A percentile compares a stretch with the other conserved stretches of the same genome.
Conservation (phyloP, 1,140 invertebrate genomes). For the Drosophila teissieri region DNA sequence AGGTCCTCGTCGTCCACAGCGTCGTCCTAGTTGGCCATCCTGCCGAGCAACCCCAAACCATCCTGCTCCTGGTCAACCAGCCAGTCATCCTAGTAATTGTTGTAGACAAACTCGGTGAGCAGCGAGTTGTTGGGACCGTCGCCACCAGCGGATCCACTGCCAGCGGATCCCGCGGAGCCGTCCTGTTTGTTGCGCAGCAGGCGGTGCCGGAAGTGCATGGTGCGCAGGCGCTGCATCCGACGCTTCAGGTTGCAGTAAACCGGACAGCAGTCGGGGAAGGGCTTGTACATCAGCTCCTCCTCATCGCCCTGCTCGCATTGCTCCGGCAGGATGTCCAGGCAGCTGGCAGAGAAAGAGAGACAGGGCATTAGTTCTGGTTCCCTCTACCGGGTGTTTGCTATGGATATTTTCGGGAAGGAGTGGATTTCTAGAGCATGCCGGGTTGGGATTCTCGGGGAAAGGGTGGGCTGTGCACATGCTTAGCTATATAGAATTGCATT, state of each 20-base stretch:
- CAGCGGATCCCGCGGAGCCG: conserved; percentile 9
- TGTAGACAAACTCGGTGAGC: conserved; percentile 75
- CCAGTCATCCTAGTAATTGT: conserved; percentile 58
- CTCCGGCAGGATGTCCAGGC: conserved; percentile 81
- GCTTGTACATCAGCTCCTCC: conserved; percentile 83
- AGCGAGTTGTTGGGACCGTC: conserved; percentile 50
- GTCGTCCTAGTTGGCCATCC: background rate
- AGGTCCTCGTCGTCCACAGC: conserved; percentile 10
- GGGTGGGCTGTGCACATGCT: conserved; percentile 14
- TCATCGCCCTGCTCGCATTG: conserved; percentile 82
- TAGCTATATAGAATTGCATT: conserved; percentile 44
- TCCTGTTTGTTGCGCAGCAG: conserved; percentile 75
- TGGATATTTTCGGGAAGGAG: too few relatives aligned
- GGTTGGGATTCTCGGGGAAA: background rate
- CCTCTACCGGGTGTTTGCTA: too few relatives aligned
- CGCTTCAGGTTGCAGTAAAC: conserved; percentile 82
- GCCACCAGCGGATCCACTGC: conserved; percentile 8
- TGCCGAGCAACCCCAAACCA: too few relatives aligned
- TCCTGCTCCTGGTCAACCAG: too few relatives aligned
- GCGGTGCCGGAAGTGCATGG: conserved; percentile 79
- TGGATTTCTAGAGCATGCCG: conserved; percentile 22
- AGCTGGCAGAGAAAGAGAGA: conserved; percentile 45
- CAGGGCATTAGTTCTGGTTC: conserved; percentile 47
- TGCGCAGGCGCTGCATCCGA: conserved; percentile 78
- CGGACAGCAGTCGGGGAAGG: conserved; percentile 80